phyloP scores from a whole-genome alignment of 2,113 vertebrate species.

The Megaptera novaeangliae region DNA sequence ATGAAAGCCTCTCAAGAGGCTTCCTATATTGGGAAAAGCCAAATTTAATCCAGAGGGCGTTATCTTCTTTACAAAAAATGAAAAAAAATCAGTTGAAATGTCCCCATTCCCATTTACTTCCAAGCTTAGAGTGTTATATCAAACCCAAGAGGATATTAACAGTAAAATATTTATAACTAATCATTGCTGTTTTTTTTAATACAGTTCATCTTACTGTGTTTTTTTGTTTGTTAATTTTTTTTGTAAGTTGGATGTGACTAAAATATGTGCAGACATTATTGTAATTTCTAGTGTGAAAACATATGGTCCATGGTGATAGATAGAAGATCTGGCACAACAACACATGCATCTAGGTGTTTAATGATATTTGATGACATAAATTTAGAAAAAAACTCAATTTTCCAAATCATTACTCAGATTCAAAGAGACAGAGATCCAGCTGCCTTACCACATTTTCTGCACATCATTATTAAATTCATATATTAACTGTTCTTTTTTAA shows the following conservation, averaged over 20 bases:
- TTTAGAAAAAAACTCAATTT: slow-evolving; percentile 49
- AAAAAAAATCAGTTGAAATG: background rate
- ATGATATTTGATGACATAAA: slow-evolving; percentile 56
- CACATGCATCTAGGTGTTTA: slow-evolving; percentile 52
- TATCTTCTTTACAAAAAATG: background rate
- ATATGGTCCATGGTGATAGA: slow-evolving; percentile 36
- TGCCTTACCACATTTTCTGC: slow-evolving; percentile 43
- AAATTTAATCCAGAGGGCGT: background rate
- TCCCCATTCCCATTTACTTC: background rate
- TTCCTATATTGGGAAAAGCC: background rate
- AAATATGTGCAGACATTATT: background rate
- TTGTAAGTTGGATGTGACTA: background rate
- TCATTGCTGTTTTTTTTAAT: background rate
- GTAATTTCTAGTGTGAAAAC: slow-evolving; percentile 49
- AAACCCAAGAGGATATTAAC: background rate
- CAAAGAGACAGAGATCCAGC: slow-evolving; percentile 59
- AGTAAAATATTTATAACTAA: background rate
- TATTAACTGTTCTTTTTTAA: slow-evolving; percentile 5
- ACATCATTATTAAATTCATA: slow-evolving; percentile 54
- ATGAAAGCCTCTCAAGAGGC: background rate
- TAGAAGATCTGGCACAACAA: background rate
- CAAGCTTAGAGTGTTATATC: background rate
- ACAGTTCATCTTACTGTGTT: background rate
- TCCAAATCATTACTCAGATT: slow-evolving; percentile 69
- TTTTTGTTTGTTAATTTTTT: background rate